Conservation (phyloP, 2,888 invertebrate species). For the Drosophila suboccidentalis region DNA sequence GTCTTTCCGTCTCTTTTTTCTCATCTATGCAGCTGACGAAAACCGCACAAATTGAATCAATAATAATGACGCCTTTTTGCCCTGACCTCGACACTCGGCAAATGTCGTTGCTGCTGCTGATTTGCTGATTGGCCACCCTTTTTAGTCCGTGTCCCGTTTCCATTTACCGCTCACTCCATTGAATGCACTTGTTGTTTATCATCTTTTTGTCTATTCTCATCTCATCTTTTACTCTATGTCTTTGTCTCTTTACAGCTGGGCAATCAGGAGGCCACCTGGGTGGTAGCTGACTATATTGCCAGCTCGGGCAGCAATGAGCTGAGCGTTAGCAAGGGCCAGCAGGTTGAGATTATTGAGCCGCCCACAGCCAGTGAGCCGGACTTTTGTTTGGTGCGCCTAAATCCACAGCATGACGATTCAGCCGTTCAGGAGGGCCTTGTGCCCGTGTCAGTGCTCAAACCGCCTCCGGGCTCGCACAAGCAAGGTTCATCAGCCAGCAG, state of each 20-base stretch:
- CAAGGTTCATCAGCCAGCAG: conserved; percentile 57
- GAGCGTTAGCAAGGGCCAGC: conserved; percentile 95
- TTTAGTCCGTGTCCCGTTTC: background rate
- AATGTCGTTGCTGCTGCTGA: conserved; percentile 34
- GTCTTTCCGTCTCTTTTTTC: background rate
- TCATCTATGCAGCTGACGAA: conserved; percentile 35
- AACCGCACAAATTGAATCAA: conserved; percentile 62
- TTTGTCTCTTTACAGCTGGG: conserved; percentile 88
- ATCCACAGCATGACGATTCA: conserved; percentile 86
- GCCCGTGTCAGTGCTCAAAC: conserved; percentile 92
- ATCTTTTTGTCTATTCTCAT: conserved; percentile 36
- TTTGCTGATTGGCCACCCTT: background rate
- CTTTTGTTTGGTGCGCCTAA: conserved; percentile 90
- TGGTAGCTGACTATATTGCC: conserved; percentile 94
- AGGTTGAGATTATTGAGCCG: conserved; percentile 95
- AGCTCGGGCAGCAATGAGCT: conserved; percentile 92
- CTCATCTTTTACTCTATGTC: background rate
- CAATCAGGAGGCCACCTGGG: conserved; percentile 95
- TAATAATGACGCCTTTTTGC: conserved; percentile 57
- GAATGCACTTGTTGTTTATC: conserved; percentile 45
- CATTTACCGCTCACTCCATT: conserved; percentile 39
- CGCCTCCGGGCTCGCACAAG: conserved; percentile 88
- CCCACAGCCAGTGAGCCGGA: conserved; percentile 89
- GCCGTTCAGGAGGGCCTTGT: conserved; percentile 92
- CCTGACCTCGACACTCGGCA: conserved; percentile 60